Evolutionary conservation across 64 coral and sea anemone genomes (phyloP).

Genomic region (Porites australiensis): DNA sequence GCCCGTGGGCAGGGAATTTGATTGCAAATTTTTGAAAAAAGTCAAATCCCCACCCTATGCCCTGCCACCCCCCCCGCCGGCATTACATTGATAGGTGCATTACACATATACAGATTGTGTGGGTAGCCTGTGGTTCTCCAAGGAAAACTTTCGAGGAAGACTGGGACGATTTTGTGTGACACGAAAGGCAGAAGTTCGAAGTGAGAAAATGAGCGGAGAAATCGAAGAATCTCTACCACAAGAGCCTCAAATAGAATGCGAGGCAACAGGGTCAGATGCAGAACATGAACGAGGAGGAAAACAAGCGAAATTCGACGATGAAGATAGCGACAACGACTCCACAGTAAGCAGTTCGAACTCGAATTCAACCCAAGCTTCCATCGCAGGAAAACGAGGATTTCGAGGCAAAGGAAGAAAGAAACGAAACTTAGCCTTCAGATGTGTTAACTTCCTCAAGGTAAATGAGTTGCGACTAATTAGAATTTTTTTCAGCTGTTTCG

Average conservation of each 20-base stretch:
- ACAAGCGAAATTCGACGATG: slow-evolving; percentile 83
- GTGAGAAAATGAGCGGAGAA: not conserved
- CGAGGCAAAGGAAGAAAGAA: slow-evolving; percentile 68
- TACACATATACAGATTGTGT: too few relatives aligned
- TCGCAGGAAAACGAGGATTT: slow-evolving; percentile 61
- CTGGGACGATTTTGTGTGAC: slow-evolving; percentile 2
- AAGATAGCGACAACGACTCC: slow-evolving; percentile 93
- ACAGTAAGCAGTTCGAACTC: slow-evolving; percentile 94
- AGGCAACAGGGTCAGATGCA: slow-evolving; percentile 62
- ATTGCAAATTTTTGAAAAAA: too few relatives aligned
- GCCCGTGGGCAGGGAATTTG: too few relatives aligned
- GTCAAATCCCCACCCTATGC: too few relatives aligned
- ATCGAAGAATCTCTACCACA: not conserved
- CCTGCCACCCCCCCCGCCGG: too few relatives aligned
- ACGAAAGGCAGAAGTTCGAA: not conserved
- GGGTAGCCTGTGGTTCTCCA: too few relatives aligned
- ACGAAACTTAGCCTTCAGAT: slow-evolving; percentile 88
- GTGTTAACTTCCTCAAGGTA: slow-evolving; percentile 97
- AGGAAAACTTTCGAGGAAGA: not conserved
- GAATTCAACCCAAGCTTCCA: slow-evolving; percentile 69
- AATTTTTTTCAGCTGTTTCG: not conserved
- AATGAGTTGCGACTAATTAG: not conserved
- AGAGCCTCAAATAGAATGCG: slow-evolving; percentile 46
- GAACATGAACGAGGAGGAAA: slow-evolving; percentile 77
- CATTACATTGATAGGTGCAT: too few relatives aligned